These are phyloP conservation scores for Drosophila kohkoa DNA, from an alignment of 1,140 invertebrate genomes.

Conservation along the genomic window DNA sequence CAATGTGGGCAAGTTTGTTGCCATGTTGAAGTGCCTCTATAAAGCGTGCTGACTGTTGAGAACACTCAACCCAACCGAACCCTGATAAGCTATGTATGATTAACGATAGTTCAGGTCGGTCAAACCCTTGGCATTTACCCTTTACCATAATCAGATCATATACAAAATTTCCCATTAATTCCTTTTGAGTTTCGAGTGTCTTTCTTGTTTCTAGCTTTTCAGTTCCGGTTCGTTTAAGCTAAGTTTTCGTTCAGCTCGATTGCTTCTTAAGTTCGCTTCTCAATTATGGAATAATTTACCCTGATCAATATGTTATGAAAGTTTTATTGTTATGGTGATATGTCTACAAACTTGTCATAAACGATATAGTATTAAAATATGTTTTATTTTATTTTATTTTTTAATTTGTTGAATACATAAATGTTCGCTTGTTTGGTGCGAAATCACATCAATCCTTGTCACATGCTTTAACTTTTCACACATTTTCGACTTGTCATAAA, in stretches of 20 bases:
- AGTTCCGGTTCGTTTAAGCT: neutral
- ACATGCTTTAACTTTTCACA: neutral
- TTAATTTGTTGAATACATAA: neutral
- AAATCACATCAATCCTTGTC: slow-evolving; percentile 1
- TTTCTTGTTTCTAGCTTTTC: neutral
- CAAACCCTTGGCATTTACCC: neutral
- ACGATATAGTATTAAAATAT: too few species aligned
- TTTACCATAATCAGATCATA: neutral
- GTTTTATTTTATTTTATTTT: neutral
- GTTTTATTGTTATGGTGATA: neutral
- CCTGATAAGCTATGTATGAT: neutral
- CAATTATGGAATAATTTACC: neutral
- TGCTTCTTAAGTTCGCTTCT: neutral
- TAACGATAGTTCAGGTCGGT: neutral
- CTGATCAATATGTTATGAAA: neutral
- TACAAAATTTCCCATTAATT: neutral
- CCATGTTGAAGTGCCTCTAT: neutral
- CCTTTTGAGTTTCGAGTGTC: neutral
- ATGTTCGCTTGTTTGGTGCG: neutral
- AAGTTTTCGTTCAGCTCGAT: neutral
- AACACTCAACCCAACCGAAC: neutral
- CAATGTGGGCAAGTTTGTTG: slow-evolving; percentile 10
- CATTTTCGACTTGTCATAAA: neutral
- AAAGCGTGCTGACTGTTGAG: neutral
- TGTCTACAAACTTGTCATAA: too few species aligned